Conservation (phyloP, 2,888 invertebrate genomes). For the Luperina nickerlii region DNA sequence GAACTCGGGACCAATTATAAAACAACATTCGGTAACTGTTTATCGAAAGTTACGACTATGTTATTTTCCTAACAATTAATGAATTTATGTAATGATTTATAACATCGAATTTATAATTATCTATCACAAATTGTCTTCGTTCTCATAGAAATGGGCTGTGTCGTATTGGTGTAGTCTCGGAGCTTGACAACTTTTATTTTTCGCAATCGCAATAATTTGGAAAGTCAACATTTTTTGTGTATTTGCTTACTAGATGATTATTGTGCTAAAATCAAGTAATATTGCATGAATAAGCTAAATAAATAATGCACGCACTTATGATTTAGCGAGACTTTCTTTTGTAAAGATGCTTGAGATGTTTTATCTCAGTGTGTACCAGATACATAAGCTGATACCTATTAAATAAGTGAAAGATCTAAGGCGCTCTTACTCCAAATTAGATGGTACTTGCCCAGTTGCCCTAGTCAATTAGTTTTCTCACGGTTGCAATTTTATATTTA, state of each 20-base stretch:
- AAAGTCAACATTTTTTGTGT: conserved; percentile 6
- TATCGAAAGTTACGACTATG: conserved; percentile 64
- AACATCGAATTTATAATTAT: conserved; percentile 65
- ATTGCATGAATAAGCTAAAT: conserved; percentile 5
- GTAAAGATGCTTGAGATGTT: neutral
- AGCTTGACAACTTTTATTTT: conserved; percentile 30
- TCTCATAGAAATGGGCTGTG: conserved; percentile 52
- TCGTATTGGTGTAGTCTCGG: conserved; percentile 46
- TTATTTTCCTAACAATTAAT: conserved; percentile 69
- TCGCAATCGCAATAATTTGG: neutral
- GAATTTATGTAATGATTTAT: conserved; percentile 71
- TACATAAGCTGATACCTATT: neutral
- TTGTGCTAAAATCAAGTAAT: conserved; percentile 13
- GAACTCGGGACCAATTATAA: conserved; percentile 55
- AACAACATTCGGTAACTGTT: conserved; percentile 61
- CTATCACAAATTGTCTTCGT: conserved; percentile 55
- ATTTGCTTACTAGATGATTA: conserved; percentile 8
- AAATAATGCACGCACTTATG: conserved; percentile 9
- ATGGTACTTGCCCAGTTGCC: neutral
- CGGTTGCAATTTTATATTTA: conserved; percentile 8
- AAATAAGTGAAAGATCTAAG: neutral
- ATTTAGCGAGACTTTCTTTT: conserved; percentile 27
- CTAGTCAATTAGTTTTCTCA: neutral
- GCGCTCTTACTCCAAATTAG: neutral
- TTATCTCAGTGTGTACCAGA: neutral